Evolutionary conservation across 2,797 vertebrate species (phyloP), one percentile per base, ranked within the genome.

Genomic region (Melopsittacus undulatus): DNA sequence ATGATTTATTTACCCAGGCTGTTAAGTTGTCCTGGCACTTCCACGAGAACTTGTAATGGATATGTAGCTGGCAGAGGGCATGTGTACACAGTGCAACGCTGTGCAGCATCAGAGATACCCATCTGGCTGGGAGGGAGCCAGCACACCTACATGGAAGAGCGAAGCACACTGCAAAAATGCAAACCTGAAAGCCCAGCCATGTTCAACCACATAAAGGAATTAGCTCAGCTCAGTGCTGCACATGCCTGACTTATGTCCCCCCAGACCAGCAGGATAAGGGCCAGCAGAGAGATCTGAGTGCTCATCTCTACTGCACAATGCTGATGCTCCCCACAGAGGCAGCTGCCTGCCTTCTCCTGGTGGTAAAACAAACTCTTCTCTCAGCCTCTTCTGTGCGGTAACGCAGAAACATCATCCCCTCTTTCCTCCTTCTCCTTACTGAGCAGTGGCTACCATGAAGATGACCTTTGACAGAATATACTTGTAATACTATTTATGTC

Each of bases 1-100:
- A 73, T 95, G 93, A 93, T 93, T 96, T 95, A 94, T 96, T 96
- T 95, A 94, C 67, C 68, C 59, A 46, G 80, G 11, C 56, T 67
- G 70, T 64, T 92, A 82, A 69, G 70, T 79, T 84, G 77, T 92
- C 63, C 83, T 82, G 70, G 92, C 63, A 43, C 59, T 94, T 94
- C 89, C 91, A 73, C 59, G 57, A 82, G 83, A 88, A 54, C 83
- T 88, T 91, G 91, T 84, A 81, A 94, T 43, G 87, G 91, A 88
- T 91, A 87, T 36, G 90, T 92, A 89, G 94, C 88, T 96, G 94
- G 92, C 85, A 95, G 89, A 96, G 74, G 80, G 81, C 72, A 16
- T 16, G 70, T 86, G 88, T 87, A 92, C 80, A 46, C 69, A 78
- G 79, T 6, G 1, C 61, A 87, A 49, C 0, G 2, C 66, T 11